A percentile compares a stretch with the other conserved stretches of the same genome.
phyloP scores from a whole-genome alignment of 2,797 vertebrate genomes.

The Threskiornis aethiopicus region DNA sequence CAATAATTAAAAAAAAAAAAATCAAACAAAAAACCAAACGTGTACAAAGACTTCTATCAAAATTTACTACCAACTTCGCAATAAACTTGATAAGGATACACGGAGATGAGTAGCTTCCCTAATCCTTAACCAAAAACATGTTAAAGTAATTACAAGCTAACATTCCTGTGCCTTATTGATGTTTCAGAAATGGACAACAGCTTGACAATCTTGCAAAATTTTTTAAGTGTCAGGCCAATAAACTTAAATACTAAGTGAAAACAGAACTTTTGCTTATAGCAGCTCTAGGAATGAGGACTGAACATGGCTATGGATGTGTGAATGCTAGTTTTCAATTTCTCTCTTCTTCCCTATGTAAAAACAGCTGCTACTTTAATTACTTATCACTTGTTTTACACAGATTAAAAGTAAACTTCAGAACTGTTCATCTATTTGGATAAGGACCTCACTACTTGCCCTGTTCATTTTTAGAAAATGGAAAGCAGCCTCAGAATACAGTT shows the following conservation, averaged over 20 bases:
- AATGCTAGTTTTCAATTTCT: not conserved
- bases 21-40: no score
- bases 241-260: not conserved
- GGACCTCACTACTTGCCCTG: not conserved
- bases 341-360: not conserved
- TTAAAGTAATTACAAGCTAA: not conserved
- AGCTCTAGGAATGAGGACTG: not conserved
- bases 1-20: not conserved
- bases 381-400: not conserved
- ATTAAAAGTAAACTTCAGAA: not conserved
- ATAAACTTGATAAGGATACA: not conserved
- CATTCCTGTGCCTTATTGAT: rapidly evolving
- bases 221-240: not conserved
- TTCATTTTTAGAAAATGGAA: not conserved
- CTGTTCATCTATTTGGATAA: not conserved
- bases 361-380: not conserved
- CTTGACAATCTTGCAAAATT: not conserved
- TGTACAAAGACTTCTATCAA: rapidly evolving
- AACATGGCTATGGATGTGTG: not conserved
- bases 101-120: not conserved
- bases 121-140: not conserved
- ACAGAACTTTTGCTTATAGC: not conserved
- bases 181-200: not conserved
- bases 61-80: not conserved
- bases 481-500: not conserved